Evolutionary conservation across 2,113 vertebrate genomes (phyloP).

Genomic region (Hydrolagus affinis): DNA sequence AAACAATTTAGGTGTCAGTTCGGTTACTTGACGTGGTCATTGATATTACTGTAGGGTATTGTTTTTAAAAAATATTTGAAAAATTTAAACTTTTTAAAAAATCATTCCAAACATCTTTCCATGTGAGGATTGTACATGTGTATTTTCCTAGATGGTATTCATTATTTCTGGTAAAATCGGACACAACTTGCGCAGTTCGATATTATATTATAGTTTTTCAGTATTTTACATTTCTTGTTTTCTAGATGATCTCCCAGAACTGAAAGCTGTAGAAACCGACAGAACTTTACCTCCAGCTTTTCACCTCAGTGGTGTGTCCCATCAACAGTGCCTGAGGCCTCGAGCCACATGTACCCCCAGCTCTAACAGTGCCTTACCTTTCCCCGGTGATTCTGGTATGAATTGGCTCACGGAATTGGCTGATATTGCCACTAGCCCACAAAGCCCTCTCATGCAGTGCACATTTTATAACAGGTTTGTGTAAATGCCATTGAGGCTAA

Average conservation of each 20-base stretch:
- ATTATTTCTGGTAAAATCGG: background rate
- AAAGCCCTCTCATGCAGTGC: slow-evolving; percentile 89
- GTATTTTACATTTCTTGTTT: slow-evolving; percentile 31
- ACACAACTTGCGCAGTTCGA: background rate
- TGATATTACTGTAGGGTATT: no score
- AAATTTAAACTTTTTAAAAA: no score
- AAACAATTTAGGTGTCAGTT: background rate
- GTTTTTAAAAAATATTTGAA: background rate
- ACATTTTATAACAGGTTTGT: slow-evolving; percentile 76
- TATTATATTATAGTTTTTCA: slow-evolving; percentile 10
- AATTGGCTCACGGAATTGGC: slow-evolving; percentile 94
- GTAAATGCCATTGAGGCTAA: background rate
- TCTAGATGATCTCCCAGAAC: slow-evolving; percentile 89
- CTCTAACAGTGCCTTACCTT: slow-evolving; percentile 55
- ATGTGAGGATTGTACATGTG: background rate
- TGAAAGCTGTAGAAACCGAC: slow-evolving; percentile 88
- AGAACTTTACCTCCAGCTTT: slow-evolving; percentile 72
- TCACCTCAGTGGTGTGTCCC: slow-evolving; percentile 78
- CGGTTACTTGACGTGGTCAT: background rate
- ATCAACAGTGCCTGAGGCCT: slow-evolving; percentile 72
- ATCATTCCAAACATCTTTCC: background rate
- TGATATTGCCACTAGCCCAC: slow-evolving; percentile 92
- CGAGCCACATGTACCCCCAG: slow-evolving; percentile 67
- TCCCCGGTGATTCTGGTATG: slow-evolving; percentile 57
- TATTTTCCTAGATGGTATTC: background rate